A percentile compares a stretch with the other conserved stretches of the same genome.
Conservation (phyloP, 1,140 invertebrate genomes). For the Drosophila paulistorum region DNA sequence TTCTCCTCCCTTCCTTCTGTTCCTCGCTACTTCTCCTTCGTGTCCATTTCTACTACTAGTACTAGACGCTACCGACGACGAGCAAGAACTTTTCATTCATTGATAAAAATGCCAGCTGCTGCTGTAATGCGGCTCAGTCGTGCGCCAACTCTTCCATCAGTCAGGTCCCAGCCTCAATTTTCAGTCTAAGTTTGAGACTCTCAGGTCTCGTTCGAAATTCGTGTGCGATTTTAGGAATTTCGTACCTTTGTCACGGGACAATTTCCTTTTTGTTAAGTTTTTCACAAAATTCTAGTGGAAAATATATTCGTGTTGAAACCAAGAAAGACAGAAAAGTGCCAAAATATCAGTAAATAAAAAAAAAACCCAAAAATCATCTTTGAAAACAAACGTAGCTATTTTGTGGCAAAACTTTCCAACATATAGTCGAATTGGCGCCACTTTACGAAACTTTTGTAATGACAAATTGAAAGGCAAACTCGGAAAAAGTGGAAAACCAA, state of each 20-base stretch:
- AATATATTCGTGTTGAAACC: background rate
- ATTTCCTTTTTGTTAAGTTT: background rate
- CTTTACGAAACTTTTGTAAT: background rate
- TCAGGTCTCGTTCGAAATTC: background rate
- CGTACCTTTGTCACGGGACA: no score
- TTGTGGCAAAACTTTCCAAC: background rate
- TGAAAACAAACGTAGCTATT: background rate
- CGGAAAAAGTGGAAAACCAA: conserved; percentile 9
- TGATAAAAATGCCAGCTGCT: conserved; percentile 72
- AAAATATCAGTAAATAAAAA: background rate
- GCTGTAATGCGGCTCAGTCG: conserved; percentile 63
- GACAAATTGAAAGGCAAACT: conserved; percentile 6
- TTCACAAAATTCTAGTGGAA: background rate
- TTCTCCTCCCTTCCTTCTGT: background rate
- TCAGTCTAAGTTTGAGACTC: conserved; percentile 3
- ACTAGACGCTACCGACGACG: background rate
- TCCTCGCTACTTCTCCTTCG: no score
- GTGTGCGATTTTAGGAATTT: background rate
- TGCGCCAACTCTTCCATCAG: conserved; percentile 62
- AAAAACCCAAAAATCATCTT: background rate
- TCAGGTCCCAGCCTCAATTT: conserved; percentile 13
- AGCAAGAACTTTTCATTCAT: conserved; percentile 78
- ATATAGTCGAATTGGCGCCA: background rate
- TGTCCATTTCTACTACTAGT: no score
- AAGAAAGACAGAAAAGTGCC: background rate